A percentile compares a stretch with the other conserved stretches of the same genome.
These are phyloP conservation scores for Zeugodacus cucurbitae DNA, from an alignment of 1,140 invertebrate species.

Conservation along the genomic window DNA sequence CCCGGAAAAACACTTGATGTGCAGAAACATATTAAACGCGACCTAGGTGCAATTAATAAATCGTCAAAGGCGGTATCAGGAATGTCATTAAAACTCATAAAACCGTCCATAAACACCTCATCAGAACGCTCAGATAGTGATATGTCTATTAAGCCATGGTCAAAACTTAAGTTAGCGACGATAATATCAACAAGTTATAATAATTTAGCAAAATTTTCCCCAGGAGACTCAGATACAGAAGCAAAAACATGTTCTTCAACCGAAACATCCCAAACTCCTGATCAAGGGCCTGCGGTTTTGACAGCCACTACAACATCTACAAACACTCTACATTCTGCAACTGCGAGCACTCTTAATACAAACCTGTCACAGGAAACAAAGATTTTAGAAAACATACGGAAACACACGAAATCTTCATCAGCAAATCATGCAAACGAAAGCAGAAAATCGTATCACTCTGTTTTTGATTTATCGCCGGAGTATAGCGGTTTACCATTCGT, in stretches of 20 bases:
- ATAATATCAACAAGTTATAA: constrained; percentile 63
- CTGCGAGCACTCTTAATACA: background rate
- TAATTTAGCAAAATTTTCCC: constrained; percentile 52
- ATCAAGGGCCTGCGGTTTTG: background rate
- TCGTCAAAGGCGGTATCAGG: constrained; percentile 44
- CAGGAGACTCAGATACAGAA: background rate
- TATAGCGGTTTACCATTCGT: constrained; percentile 88
- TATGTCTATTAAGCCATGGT: constrained; percentile 64
- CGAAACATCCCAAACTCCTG: background rate
- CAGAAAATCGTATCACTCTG: constrained; percentile 68
- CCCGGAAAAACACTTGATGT: background rate
- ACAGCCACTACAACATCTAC: background rate
- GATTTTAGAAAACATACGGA: background rate
- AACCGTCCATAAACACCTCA: constrained; percentile 48
- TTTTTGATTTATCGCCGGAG: constrained; percentile 88
- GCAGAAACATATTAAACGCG: background rate
- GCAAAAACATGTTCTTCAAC: constrained; percentile 1
- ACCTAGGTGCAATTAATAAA: constrained; percentile 9
- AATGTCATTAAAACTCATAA: constrained; percentile 51
- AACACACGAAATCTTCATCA: background rate
- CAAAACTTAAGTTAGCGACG: constrained; percentile 63
- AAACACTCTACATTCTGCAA: background rate
- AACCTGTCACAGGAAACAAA: background rate
- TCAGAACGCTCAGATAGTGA: constrained; percentile 57
- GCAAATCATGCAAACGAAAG: background rate